These are phyloP conservation scores for Parnassius mnemosyne DNA, from an alignment of 2,888 invertebrate genomes.

Conservation along the genomic window DNA sequence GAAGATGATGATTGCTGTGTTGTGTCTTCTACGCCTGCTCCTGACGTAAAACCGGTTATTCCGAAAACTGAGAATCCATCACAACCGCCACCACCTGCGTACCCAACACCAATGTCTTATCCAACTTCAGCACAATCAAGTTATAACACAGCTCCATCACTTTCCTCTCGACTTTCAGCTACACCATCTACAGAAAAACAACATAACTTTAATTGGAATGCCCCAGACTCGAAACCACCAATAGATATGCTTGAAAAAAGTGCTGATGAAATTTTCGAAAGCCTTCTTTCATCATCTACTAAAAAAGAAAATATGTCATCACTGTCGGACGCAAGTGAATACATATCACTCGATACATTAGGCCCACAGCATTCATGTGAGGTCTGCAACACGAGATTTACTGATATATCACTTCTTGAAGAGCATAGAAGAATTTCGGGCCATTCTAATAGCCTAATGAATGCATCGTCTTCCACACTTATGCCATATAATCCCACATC, in stretches of 20 bases:
- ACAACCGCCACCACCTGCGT: slow-evolving; percentile 47
- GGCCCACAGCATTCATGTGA: slow-evolving; percentile 82
- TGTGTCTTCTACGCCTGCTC: slow-evolving; percentile 69
- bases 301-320: slow-evolving; percentile 64
- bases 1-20: slow-evolving; percentile 76
- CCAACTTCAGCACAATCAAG: slow-evolving; percentile 39
- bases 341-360: slow-evolving; percentile 82
- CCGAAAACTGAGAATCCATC: slow-evolving; percentile 60
- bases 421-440: slow-evolving; percentile 78
- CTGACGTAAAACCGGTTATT: slow-evolving; percentile 64
- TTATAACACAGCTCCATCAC: slow-evolving; percentile 32
- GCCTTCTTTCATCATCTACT: slow-evolving; percentile 60
- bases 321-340: slow-evolving; percentile 77
- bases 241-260: slow-evolving; percentile 69
- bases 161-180: slow-evolving; percentile 43
- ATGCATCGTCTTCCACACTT: slow-evolving; percentile 52
- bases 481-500: slow-evolving; percentile 61
- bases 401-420: slow-evolving; percentile 75
- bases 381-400: slow-evolving; percentile 82
- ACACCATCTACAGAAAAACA: slow-evolving; percentile 64
- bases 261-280: slow-evolving; percentile 73
- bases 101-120: slow-evolving; percentile 46
- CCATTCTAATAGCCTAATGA: slow-evolving; percentile 72
- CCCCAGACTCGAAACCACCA: slow-evolving; percentile 69
- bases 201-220: slow-evolving; percentile 74